Percentiles rank a stretch among this genome's conserved stretches.
Evolutionary conservation across 2,888 invertebrate genomes (phyloP).

Genomic region (Nephrocerus scutellatus): DNA sequence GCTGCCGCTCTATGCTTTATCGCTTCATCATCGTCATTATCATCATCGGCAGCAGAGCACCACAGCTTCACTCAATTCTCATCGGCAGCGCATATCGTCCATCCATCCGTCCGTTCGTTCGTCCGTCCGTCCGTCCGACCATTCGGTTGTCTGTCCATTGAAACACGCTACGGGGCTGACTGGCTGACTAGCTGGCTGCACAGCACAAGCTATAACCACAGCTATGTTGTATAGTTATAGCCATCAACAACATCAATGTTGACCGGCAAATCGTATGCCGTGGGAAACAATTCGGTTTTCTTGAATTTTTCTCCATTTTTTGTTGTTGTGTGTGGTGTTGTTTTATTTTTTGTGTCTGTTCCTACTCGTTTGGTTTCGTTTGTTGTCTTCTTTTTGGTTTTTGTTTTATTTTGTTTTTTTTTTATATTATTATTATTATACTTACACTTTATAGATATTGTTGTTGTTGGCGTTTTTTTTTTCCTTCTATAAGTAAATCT

Average conservation of each 20-base stretch:
- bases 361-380: conserved; percentile 10
- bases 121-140: neutral
- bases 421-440: conserved; percentile 21
- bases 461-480: conserved; percentile 19
- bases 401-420: conserved; percentile 12
- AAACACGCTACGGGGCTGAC: too few species aligned
- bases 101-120: conserved; percentile 1
- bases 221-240: conserved; percentile 10
- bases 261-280: conserved; percentile 51
- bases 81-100: neutral
- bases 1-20: too few species aligned
- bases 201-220: neutral
- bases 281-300: conserved; percentile 51
- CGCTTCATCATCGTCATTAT: too few species aligned
- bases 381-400: conserved; percentile 19
- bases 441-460: conserved; percentile 15
- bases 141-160: too few species aligned
- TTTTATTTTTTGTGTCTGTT: conserved; percentile 24
- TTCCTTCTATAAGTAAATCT: too few species aligned
- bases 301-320: conserved; percentile 34
- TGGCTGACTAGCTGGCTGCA: too few species aligned
- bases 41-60: too few species aligned
- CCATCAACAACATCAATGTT: conserved; percentile 39
- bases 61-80: neutral
- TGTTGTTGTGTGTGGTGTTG: conserved; percentile 25